Base-by-base conservation (phyloP, 2,113 vertebrate genomes). In the Carassius gibelio region DNA sequence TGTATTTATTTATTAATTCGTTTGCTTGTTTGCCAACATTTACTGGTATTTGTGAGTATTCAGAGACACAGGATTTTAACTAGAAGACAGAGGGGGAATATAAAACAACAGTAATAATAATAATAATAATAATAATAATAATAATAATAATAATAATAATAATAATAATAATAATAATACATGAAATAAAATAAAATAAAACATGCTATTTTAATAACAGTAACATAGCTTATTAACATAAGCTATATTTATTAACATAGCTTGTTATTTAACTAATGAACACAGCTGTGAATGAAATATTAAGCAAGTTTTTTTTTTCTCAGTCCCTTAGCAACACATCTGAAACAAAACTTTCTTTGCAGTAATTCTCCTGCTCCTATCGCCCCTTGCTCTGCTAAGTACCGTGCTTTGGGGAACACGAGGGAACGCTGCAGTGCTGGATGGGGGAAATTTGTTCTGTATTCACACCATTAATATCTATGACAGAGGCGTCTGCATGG, bases 391-490 rank as follows among this genome's bases (percentile, higher is more conserved):
- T 85, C 64, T 81, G 52, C 83, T 66, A 81, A 81, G 55, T 75
- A 75, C 42, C 75, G 42, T 61, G 68, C 62, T 83, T 83, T 66
- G 75, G 64, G 77, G 68, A 79, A 26, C 23, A 55, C 14, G 42
- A 14, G 42, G 84, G 82, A 77, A 62, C 26, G 77, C 82, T 62
- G 81, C 82, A 55, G 82, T 89, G 85, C 83, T 85, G 82, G 85
- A 69, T 7, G 1, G 23, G 66, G 74, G 93, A 87, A 92, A 94
- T 95, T 93, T 95, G 95, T 91, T 94, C 68, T 86, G 36, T 87
- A 59, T 89, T 93, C 88, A 87, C 92, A 89, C 94, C 94, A 94
- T 96, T 97, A 96, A 93, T 96, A 95, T 96, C 94, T 90, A 93
- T 96, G 93, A 94, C 95, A 93, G 90, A 88, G 91, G 92, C 90